These are phyloP conservation scores for Phenganax marumi DNA, from an alignment of 92 coral and sea anemone genomes.

Conservation along the genomic window DNA sequence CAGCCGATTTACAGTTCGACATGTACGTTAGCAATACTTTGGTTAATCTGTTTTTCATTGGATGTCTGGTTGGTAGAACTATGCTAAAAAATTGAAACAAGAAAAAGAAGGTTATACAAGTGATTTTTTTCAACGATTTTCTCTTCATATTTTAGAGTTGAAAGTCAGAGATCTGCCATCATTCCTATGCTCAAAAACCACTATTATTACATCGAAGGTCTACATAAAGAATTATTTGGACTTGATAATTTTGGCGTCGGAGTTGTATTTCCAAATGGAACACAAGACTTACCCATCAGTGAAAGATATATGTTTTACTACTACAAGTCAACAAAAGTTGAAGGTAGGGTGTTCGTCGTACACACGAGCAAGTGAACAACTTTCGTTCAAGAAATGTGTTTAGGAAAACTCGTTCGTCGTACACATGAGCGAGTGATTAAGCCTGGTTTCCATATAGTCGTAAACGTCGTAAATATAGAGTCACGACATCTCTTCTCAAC, in stretches of 20 bases:
- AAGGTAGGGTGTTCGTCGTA: background rate
- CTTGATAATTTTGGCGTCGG: constrained; percentile 47
- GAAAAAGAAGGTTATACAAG: no score
- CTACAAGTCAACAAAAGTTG: constrained; percentile 10
- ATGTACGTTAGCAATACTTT: constrained; percentile 54
- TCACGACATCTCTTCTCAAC: no score
- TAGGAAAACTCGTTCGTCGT: background rate
- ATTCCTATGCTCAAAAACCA: constrained; percentile 60
- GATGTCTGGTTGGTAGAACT: no score
- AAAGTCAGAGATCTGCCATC: constrained; percentile 60
- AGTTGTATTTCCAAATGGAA: constrained; percentile 50
- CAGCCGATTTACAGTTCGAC: constrained; percentile 54
- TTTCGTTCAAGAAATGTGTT: background rate
- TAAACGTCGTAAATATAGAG: no score
- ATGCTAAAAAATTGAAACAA: no score
- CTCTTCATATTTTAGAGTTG: background rate
- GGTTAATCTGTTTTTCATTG: background rate
- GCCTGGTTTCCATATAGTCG: no score
- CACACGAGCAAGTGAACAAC: background rate
- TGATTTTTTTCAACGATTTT: background rate
- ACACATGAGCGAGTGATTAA: background rate
- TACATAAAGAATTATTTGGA: constrained; percentile 72
- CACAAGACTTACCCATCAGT: constrained; percentile 65
- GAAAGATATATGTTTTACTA: constrained; percentile 55
- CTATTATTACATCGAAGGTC: constrained; percentile 72